Evolutionary conservation across 92 coral and sea anemone genomes (phyloP).

Genomic region (Muricea muricata): DNA sequence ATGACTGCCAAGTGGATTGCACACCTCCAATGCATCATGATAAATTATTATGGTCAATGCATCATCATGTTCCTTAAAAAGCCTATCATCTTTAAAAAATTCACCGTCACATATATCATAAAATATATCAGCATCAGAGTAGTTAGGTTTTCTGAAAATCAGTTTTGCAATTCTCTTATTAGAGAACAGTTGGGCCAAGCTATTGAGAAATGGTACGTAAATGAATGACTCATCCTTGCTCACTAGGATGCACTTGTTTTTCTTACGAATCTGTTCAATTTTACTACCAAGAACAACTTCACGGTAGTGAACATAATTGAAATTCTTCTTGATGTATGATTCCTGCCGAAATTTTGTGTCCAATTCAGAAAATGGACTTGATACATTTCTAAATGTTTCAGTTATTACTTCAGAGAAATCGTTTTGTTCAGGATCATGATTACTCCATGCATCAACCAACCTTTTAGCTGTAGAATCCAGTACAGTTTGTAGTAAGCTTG

Average conservation of each 20-base stretch:
- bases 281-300: conserved; percentile 7
- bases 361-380: not conserved
- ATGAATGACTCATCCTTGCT: not conserved
- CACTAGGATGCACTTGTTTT: conserved; percentile 3
- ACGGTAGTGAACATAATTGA: conserved; percentile 14
- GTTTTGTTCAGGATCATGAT: not conserved
- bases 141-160: not conserved
- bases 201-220: conserved; percentile 12
- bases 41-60: conserved; percentile 48
- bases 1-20: conserved; percentile 53
- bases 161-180: conserved; percentile 10
- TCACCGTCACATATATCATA: conserved; percentile 51
- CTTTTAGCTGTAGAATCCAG: not conserved
- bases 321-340: conserved; percentile 17
- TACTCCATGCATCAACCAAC: not conserved
- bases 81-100: conserved; percentile 32
- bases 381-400: not conserved
- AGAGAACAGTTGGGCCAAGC: conserved; percentile 9
- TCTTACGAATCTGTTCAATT: not conserved
- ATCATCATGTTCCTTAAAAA: conserved; percentile 39
- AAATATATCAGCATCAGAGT: not conserved
- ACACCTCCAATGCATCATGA: conserved; percentile 56
- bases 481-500: not conserved
- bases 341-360: not conserved
- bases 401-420: not conserved